phyloP scores from a whole-genome alignment of 2,797 vertebrate species.

The Phyllotis vaccarum region DNA sequence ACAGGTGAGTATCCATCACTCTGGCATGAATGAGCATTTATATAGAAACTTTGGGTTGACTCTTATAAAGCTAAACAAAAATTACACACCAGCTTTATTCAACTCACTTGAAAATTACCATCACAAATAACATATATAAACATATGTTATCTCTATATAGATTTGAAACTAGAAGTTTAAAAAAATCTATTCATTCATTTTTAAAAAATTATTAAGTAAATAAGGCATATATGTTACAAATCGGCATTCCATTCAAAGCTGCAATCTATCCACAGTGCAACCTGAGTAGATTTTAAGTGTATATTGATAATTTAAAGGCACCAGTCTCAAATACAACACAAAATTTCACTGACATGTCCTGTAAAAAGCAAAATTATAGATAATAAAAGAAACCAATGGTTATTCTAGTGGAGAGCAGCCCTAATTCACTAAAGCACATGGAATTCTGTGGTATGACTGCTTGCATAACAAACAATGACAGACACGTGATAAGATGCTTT shows the following conservation, averaged over 20 bases:
- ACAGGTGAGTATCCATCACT: not conserved
- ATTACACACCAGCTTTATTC: not conserved
- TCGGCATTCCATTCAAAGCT: not conserved
- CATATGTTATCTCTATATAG: not conserved
- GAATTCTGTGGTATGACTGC: not conserved
- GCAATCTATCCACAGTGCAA: not conserved
- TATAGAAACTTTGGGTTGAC: not conserved
- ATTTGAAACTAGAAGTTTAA: not conserved
- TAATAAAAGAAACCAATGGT: not conserved
- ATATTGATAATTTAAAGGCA: not conserved
- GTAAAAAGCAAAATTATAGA: not conserved
- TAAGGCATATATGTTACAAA: not conserved
- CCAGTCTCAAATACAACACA: not conserved
- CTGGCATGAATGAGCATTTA: not conserved
- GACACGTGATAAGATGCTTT: not conserved
- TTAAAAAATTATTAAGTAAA: not conserved
- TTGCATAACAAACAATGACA: not conserved
- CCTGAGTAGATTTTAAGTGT: not conserved
- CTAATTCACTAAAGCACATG: not conserved
- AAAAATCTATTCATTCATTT: not conserved
- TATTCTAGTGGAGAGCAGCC: not conserved
- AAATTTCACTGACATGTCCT: not conserved
- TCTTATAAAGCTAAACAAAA: not conserved
- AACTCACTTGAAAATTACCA: not conserved
- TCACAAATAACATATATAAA: not conserved